These are phyloP conservation scores for Branchellion lobata DNA, from an alignment of 2,888 invertebrate genomes.

Conservation along the genomic window DNA sequence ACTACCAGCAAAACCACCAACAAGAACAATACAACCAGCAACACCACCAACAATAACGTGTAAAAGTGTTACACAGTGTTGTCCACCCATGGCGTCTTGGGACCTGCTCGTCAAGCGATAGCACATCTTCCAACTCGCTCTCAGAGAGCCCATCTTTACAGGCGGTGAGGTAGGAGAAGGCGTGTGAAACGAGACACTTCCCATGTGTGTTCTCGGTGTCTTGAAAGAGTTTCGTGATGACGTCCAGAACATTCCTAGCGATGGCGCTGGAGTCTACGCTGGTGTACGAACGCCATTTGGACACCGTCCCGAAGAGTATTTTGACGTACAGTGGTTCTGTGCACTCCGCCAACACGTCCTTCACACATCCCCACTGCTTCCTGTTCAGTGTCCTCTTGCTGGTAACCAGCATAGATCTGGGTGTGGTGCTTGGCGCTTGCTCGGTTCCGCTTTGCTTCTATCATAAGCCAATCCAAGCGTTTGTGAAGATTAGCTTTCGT, in stretches of 20 bases:
- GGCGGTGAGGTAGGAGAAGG: conserved; percentile 84
- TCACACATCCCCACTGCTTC: conserved; percentile 90
- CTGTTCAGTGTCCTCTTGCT: conserved; percentile 74
- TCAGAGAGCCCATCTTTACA: conserved; percentile 87
- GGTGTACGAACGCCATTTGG: conserved; percentile 93
- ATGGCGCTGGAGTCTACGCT: conserved; percentile 87
- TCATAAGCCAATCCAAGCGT: too few relatives aligned
- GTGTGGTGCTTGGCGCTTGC: conserved; percentile 81
- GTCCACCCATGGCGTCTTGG: too few relatives aligned
- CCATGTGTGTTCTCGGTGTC: conserved; percentile 83
- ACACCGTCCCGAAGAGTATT: conserved; percentile 93
- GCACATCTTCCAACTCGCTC: conserved; percentile 89
- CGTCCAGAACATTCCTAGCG: conserved; percentile 92
- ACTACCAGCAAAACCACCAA: too few relatives aligned
- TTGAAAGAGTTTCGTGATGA: conserved; percentile 93
- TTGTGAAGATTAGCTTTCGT: too few relatives aligned
- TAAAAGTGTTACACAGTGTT: too few relatives aligned
- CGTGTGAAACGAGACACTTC: conserved; percentile 61
- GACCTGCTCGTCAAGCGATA: conserved; percentile 88
- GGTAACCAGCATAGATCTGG: conserved; percentile 76
- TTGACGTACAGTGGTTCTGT: conserved; percentile 95
- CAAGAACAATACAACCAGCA: too few relatives aligned
- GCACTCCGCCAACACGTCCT: conserved; percentile 87
- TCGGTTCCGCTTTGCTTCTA: too few relatives aligned
- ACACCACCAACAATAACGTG: too few relatives aligned